A percentile compares a stretch with the other conserved stretches of the same genome.
phyloP scores from a whole-genome alignment of 2,113 vertebrate species.

The Hydropotes inermis region DNA sequence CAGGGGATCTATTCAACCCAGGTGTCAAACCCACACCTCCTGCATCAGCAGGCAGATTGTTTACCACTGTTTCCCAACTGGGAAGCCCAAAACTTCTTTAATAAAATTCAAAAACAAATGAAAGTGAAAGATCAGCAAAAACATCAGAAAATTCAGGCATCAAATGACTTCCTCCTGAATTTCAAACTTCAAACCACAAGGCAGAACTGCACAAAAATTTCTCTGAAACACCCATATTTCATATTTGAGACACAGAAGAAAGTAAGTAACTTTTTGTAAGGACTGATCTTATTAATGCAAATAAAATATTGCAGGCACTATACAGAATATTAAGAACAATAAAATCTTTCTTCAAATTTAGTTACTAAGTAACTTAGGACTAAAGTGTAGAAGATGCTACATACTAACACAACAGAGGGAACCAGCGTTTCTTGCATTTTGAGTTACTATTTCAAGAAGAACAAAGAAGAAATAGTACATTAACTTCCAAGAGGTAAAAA shows the following conservation, averaged over 20 bases:
- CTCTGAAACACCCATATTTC: constrained; percentile 1
- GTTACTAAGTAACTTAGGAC: not conserved
- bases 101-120: constrained; percentile 17
- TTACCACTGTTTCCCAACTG: not conserved
- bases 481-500: not conserved
- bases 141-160: not conserved
- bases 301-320: constrained; percentile 3
- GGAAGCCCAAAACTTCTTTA: not conserved
- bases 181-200: constrained; percentile 37
- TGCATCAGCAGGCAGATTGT: not conserved
- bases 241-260: not conserved
- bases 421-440: not conserved
- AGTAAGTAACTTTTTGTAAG: constrained; percentile 1
- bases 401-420: not conserved
- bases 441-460: not conserved
- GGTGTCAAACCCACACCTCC: not conserved
- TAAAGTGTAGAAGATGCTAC: not conserved
- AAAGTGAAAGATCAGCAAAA: not conserved
- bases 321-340: constrained; percentile 26
- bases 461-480: not conserved
- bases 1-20: not conserved
- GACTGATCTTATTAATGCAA: constrained; percentile 8
- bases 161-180: not conserved
- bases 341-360: constrained; percentile 16
- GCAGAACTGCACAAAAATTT: constrained; percentile 13